Evolutionary conservation across 1,140 invertebrate genomes (phyloP).

Genomic region (Plutomurus gul): DNA sequence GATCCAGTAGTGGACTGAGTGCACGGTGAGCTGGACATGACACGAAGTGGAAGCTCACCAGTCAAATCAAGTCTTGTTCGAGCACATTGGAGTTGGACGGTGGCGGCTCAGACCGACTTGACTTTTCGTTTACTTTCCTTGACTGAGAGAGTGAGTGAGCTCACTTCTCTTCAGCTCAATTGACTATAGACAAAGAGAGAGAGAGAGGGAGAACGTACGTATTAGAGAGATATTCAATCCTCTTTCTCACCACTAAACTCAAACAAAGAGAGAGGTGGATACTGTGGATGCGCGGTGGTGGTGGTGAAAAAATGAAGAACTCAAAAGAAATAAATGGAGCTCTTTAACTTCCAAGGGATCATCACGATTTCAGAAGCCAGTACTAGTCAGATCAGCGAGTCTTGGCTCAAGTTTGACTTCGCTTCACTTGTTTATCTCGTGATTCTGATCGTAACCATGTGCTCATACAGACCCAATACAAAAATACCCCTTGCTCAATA

Average conservation of each 20-base stretch:
- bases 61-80: background rate
- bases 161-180: background rate
- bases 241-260: no score
- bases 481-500: no score
- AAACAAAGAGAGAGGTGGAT: no score
- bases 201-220: background rate
- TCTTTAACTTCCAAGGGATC: constrained; percentile 32
- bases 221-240: no score
- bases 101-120: no score
- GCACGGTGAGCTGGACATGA: background rate
- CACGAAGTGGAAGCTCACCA: background rate
- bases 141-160: background rate
- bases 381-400: background rate
- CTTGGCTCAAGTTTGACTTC: background rate
- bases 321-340: constrained; percentile 31
- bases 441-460: background rate
- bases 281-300: background rate
- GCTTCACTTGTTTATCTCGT: background rate
- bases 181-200: background rate
- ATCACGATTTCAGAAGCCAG: constrained; percentile 36
- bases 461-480: constrained; percentile 8
- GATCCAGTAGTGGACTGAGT: background rate
- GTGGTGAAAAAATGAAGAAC: constrained; percentile 1
- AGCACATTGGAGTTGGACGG: background rate
- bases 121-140: no score